A percentile compares a stretch with the other conserved stretches of the same genome.
phyloP scores from a whole-genome alignment of 2,113 vertebrate species.

The Petrocephalus microphthalmus region DNA sequence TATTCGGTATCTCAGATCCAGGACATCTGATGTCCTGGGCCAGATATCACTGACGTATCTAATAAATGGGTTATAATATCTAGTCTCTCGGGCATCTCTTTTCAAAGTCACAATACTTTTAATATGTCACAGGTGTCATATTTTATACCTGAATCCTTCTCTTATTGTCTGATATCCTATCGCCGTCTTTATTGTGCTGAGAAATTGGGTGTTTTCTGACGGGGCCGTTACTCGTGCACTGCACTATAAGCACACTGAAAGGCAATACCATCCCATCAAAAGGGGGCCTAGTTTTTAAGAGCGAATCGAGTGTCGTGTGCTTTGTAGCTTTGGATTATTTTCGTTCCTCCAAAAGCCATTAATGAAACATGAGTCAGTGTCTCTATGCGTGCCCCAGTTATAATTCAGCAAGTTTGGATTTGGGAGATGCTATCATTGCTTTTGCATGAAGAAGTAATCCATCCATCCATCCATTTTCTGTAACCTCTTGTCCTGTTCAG shows the following conservation, averaged over 20 bases:
- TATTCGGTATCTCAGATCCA: neutral
- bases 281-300: conserved; percentile 13
- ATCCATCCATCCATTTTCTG: neutral
- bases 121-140: conserved; percentile 39
- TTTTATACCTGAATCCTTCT: conserved; percentile 27
- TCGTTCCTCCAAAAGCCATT: neutral
- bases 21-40: conserved; percentile 3
- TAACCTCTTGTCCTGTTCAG: neutral
- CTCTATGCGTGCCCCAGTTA: neutral
- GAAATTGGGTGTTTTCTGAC: neutral
- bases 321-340: neutral
- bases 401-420: neutral
- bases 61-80: neutral
- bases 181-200: neutral
- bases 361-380: neutral
- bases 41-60: neutral
- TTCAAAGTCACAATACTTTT: conserved; percentile 30
- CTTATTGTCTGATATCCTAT: conserved; percentile 19
- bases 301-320: neutral
- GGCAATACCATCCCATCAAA: conserved; percentile 13
- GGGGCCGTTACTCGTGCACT: neutral
- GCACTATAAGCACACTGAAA: conserved; percentile 2
- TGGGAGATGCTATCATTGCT: neutral
- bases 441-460: neutral
- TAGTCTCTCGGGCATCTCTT: neutral